Base-by-base conservation (phyloP, 2,888 invertebrate genomes). In the Pachycephus smyrnensis region DNA sequence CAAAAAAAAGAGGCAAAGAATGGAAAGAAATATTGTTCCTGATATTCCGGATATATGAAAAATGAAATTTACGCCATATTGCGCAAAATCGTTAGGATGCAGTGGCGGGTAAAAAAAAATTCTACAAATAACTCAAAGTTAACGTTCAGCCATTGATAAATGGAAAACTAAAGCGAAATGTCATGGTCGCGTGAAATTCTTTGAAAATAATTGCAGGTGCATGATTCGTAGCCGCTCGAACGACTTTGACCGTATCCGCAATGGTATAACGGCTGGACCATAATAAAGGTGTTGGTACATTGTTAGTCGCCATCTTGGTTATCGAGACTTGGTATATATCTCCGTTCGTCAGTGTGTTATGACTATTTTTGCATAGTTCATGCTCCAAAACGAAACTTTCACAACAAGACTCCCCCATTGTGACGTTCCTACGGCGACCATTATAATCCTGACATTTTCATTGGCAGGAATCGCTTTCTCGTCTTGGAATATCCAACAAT, bases 381-480 rank as follows among this genome's bases (percentile, higher is more conserved):
- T 33, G 71, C 71, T 71, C 31, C 71, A 71, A 71, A 71, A 71
- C 71, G 33, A 33, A 31, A 71, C 71, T 71, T 71, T 71, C 71
- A 71, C 71, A 23, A 15, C 32, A 32, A 15, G 71, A 32, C 71
- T 33, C 11, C 71, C 71, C 71, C 71, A 3, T 32, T 32, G 32
- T 32, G 32, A 71, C 2, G 31, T 31, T 71, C 71, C 71, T 71
- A 71, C 12, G 23, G 9, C 31, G 9, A 32, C 15, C 71, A 31
- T 71, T 71, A 32, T 23, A 23, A 55, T 55, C 35, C 55, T 55
- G 55, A 55, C 23, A 55, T 55, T 55, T 55, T 55, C 55, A 55
- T 55, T 55, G 55, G 55, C 55, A 6, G 9, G 55, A 55, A 9
- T 23, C 55, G 23, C 55, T 55, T 55, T 55, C 55, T 23, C 55